These are phyloP conservation scores for Daphoenositta chrysoptera DNA, from an alignment of 2,113 vertebrate genomes.

Conservation along the genomic window DNA sequence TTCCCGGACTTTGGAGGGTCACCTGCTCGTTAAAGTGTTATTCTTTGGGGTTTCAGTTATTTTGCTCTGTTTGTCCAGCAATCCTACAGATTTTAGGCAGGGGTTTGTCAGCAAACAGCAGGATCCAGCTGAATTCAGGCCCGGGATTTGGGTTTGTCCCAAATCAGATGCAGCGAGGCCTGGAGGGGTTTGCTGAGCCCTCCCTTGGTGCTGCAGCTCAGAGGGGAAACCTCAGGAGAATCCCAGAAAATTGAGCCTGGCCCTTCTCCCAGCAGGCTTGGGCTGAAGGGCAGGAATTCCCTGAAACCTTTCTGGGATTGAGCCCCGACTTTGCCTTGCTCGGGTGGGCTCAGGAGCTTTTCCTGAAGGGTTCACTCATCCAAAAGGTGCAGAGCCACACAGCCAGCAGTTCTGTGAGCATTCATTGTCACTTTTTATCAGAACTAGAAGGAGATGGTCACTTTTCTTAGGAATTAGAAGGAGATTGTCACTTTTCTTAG, in stretches of 20 bases:
- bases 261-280: not conserved
- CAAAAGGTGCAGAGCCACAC: not conserved
- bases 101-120: not conserved
- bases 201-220: not conserved
- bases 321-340: not conserved
- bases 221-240: not conserved
- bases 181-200: not conserved
- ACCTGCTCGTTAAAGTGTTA: not conserved
- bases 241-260: not conserved
- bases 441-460: not conserved
- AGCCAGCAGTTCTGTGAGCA: rapidly evolving
- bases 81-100: not conserved
- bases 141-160: not conserved
- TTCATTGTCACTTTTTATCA: not conserved
- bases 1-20: not conserved
- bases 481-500: not conserved
- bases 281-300: not conserved
- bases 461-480: not conserved
- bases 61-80: not conserved
- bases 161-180: rapidly evolving
- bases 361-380: not conserved
- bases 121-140: not conserved
- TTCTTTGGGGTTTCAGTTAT: not conserved
- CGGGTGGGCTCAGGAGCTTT: too few relatives aligned
- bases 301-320: not conserved